A percentile compares a stretch with the other conserved stretches of the same genome.
Conservation (phyloP, 2,113 vertebrate genomes). For the Promerops cafer region DNA sequence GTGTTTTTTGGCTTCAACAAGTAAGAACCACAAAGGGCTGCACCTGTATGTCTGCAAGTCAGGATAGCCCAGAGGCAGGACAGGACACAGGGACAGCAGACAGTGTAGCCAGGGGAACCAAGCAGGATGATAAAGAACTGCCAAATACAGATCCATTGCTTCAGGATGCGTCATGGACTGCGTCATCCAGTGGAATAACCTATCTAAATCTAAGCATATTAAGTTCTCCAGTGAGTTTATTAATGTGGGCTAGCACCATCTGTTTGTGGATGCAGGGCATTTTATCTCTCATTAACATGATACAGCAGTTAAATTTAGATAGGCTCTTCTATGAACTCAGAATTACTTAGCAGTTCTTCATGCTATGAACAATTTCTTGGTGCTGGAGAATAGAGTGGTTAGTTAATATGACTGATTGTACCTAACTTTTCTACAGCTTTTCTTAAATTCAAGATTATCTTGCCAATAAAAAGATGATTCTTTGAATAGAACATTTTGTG, state of each 20-base stretch:
- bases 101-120: not conserved
- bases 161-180: constrained; percentile 10
- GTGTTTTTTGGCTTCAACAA: not conserved
- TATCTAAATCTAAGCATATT: constrained; percentile 60
- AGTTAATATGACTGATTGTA: not conserved
- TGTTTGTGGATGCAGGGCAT: constrained; percentile 10
- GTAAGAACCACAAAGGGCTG: not conserved
- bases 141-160: not conserved
- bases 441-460: not conserved
- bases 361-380: not conserved
- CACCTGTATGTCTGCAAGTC: not conserved
- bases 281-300: constrained; percentile 21
- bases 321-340: not conserved
- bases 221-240: constrained; percentile 41
- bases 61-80: not conserved
- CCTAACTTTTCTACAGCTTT: not conserved
- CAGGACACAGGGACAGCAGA: not conserved
- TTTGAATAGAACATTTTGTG: not conserved
- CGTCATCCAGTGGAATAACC: constrained; percentile 32
- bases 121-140: not conserved
- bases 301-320: constrained; percentile 39
- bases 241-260: constrained; percentile 57
- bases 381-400: not conserved
- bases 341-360: not conserved
- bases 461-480: not conserved